These are phyloP conservation scores for Piliocolobus tephrosceles DNA, from an alignment of 2,113 vertebrate genomes.

Conservation along the genomic window DNA sequence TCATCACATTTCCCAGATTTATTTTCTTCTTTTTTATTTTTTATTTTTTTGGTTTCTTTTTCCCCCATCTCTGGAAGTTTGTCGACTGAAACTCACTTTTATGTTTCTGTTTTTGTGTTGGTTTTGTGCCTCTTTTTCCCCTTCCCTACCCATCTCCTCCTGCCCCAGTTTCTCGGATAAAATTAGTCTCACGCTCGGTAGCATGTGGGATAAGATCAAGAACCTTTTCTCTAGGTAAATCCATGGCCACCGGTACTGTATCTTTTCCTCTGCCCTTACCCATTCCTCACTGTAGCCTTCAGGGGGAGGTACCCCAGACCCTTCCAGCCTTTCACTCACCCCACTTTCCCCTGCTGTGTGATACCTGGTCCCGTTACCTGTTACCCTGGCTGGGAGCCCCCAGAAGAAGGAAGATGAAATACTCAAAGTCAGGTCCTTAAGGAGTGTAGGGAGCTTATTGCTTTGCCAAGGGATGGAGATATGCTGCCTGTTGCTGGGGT, in stretches of 20 bases:
- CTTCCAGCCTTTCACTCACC: not conserved
- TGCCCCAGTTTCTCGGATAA: conserved; percentile 95
- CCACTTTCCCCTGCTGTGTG: not conserved
- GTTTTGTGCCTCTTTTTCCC: conserved; percentile 84
- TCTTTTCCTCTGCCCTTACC: conserved; percentile 60
- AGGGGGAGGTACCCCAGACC: not conserved
- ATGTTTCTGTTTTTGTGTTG: conserved; percentile 89
- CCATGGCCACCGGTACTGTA: conserved; percentile 81
- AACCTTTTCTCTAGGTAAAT: conserved; percentile 97
- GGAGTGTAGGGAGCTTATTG: not conserved
- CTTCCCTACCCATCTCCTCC: conserved; percentile 84
- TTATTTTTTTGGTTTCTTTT: conserved; percentile 61
- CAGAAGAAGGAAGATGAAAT: conserved; percentile 27
- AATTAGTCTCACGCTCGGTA: conserved; percentile 96
- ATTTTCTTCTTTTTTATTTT: conserved; percentile 69
- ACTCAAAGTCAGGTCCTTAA: not conserved
- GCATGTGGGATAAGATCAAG: conserved; percentile 97
- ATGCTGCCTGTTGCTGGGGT: not conserved
- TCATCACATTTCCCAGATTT: conserved; percentile 72
- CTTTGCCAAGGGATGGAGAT: not conserved
- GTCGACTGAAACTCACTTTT: conserved; percentile 84
- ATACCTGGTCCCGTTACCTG: not conserved
- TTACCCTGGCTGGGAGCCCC: not conserved
- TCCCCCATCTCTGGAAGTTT: conserved; percentile 81
- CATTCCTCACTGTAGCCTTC: not conserved